Evolutionary conservation across 2,113 vertebrate genomes (phyloP), one percentile per base, ranked within the genome.

Genomic region (Myotis lucifugus): DNA sequence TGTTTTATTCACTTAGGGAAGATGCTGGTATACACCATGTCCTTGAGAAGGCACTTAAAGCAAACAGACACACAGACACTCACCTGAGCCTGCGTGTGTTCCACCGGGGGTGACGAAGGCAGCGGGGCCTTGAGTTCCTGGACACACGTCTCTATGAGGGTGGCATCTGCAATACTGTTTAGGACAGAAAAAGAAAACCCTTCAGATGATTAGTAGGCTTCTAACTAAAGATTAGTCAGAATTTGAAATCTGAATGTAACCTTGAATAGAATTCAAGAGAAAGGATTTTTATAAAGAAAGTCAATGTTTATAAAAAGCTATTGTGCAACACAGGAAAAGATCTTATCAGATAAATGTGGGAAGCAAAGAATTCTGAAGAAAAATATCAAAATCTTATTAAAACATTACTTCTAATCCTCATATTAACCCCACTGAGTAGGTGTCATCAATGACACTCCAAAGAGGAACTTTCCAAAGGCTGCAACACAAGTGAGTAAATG

Each of bases 31-130:
- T 25, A 29, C 7, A 8, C 12, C 1, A 82, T 27, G 11, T 15
- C 46, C 37, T 70, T 23, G 87, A 3, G 25, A 61, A 77, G 56
- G 5, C 46, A 86, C 69, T 2, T 21, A 66, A 50, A 40, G 46
- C 23, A 79, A 40, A 61, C 10, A 40, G 56, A 67, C 0, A 0
- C 19, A 48, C 25, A 40, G n/a, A 25, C 2, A 6, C 98, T 97
- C 87, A 99, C 99, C 98, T 99, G 99, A 93, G 98, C 98, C 98
- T 98, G 99, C 59, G 98, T 96, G 76, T 99, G 98, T 93, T 99
- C 98, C 52, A 25, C 92, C 29, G 98, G 98, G 96, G 97, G 97
- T 6, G 97, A 98, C 37, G 96, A 97, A 61, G 98, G 88, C 93
- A 97, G 92, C 0, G 97, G 98, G 42, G 97, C 95, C 97, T 96